phyloP scores from a whole-genome alignment of 2,797 vertebrate genomes.

The Pseudochirops corinnae region DNA sequence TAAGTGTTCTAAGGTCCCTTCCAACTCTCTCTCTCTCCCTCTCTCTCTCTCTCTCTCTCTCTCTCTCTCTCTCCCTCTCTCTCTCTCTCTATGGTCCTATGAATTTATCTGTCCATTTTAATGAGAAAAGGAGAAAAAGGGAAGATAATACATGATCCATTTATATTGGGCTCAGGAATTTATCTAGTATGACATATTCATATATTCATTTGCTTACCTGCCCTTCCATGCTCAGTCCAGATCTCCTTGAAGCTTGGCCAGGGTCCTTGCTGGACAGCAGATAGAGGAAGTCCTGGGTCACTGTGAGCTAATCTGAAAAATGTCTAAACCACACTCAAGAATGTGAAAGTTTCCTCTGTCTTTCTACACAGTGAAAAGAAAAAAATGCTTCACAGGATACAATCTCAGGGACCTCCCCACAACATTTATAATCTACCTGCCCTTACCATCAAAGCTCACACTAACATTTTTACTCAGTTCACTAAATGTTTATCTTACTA shows the following conservation, averaged over 20 bases:
- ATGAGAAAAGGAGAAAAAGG: background rate
- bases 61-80: background rate
- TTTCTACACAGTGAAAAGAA: background rate
- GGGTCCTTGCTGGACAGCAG: background rate
- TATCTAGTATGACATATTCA: background rate
- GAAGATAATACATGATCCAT: background rate
- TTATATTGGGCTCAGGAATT: background rate
- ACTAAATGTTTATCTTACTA: background rate
- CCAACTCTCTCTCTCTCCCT: background rate
- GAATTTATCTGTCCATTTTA: slow-evolving; percentile 8
- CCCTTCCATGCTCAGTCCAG: background rate
- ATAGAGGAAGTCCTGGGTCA: slow-evolving; percentile 3
- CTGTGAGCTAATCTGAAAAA: background rate
- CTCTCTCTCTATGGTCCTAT: background rate
- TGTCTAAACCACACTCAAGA: background rate
- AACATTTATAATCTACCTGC: background rate
- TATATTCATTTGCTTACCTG: background rate
- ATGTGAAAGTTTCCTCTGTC: background rate
- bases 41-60: background rate
- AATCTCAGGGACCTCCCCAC: background rate
- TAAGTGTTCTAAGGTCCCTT: background rate
- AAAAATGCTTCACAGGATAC: background rate
- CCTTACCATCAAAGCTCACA: background rate
- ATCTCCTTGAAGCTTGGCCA: background rate
- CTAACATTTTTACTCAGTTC: background rate